Evolutionary conservation across 1,140 invertebrate genomes (phyloP).

Genomic region (Eriosoma lanigerum): DNA sequence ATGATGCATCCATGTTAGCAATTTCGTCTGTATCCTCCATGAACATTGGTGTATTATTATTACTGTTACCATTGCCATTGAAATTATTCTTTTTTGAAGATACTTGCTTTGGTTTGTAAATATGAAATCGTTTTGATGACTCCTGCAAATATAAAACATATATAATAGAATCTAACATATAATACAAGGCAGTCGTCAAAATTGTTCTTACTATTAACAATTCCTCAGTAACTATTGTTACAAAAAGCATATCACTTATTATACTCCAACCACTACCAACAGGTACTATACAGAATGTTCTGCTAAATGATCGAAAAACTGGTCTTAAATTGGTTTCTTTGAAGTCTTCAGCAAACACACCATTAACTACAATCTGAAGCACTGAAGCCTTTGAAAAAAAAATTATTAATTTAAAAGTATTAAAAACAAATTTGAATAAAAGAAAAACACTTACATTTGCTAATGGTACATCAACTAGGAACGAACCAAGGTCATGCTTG

Average conservation of each 20-base stretch:
- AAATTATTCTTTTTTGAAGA: neutral
- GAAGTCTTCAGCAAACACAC: constrained; percentile 31
- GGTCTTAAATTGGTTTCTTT: neutral
- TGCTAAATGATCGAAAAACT: neutral
- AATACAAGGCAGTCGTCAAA: neutral
- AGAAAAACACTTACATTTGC: constrained; percentile 23
- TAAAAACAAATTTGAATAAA: neutral
- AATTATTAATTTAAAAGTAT: constrained; percentile 9
- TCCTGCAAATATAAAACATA: constrained; percentile 16
- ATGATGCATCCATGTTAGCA: constrained; percentile 1
- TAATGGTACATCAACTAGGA: constrained; percentile 39
- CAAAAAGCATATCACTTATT: constrained; percentile 29
- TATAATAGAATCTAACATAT: neutral
- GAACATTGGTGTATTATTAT: constrained; percentile 21
- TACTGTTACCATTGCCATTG: neutral
- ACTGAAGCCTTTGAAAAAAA: neutral
- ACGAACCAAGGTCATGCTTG: constrained; percentile 40
- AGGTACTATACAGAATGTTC: constrained; percentile 25
- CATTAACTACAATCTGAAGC: constrained; percentile 35
- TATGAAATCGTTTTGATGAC: constrained; percentile 16
- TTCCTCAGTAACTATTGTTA: constrained; percentile 15
- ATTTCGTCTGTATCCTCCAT: constrained; percentile 42
- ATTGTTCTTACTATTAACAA: constrained; percentile 24
- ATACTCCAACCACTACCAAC: constrained; percentile 33
- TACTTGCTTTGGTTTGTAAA: neutral